Evolutionary conservation across 1,140 invertebrate species (phyloP), one percentile per base, ranked within the genome.

Genomic region (Caenorhabditis latens): DNA sequence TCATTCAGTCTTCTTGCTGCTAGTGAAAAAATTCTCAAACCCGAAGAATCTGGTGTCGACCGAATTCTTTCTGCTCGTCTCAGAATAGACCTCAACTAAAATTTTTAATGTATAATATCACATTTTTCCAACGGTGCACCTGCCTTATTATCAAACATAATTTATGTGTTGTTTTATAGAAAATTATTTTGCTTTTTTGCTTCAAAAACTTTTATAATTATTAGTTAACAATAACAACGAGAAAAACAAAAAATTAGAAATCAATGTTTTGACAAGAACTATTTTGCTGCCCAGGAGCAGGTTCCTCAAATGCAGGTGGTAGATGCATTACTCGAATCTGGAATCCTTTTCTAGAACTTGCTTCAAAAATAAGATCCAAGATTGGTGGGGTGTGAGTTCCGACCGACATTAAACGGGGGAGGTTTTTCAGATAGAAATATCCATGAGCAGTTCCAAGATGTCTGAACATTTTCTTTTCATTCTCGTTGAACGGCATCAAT

Each of bases 291-390:
- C 71, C 71, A 13, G 71, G 71, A 48, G 71, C 71, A 11, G 71
- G 71, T 24, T 79, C 71, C 21, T 79, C 71, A 24, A 79, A 79
- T 24, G 71, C 71, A 13, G 71, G 71, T 24, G 71, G 71, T 2
- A 79, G 71, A 50, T 79, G 71, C 71, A 79, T 79, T 13, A 79
- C 71, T 50, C 71, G 46, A 53, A 79, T 50, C 53, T 79, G 71
- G 21, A 79, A 79, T n/a, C 71, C 71, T 50, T 79, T 79, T 50
- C n/a, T 79, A 13, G 71, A 79, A n/a, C 71, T 79, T 24, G 71
- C 71, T 79, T 79, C 71, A 11, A 79, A 79, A 50, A 79, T 79
- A 21, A 79, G 71, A 79, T 79, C 71, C 6, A 79, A 21, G 24
- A 79, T 79, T 5, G 71, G 71, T 16, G 71, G 71, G 14, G 71